Conservation (phyloP, 2,888 invertebrate species). For the Eupelmus urozonus region DNA sequence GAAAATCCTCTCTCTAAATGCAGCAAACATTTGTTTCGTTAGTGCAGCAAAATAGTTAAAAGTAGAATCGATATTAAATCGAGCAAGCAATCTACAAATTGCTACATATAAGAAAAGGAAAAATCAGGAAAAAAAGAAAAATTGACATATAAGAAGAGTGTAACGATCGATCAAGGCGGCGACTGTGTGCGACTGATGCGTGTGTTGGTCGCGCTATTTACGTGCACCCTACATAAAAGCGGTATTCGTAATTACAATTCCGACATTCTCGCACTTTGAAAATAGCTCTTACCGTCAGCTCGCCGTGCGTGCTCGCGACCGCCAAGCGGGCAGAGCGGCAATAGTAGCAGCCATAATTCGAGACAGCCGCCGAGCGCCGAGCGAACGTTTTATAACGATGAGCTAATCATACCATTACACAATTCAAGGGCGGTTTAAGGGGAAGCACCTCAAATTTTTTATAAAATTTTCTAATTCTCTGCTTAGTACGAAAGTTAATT, state of each 20-base stretch:
- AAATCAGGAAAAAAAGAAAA: neutral
- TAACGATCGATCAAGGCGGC: neutral
- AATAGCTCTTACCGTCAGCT: constrained; percentile 40
- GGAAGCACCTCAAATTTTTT: neutral
- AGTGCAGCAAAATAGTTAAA: too few relatives aligned
- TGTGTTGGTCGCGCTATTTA: constrained; percentile 3
- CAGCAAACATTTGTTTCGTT: too few relatives aligned
- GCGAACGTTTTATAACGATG: constrained; percentile 42
- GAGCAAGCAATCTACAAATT: neutral
- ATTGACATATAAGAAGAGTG: neutral
- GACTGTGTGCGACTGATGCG: neutral
- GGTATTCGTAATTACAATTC: constrained; percentile 49
- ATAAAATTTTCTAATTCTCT: too few relatives aligned
- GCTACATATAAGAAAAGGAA: neutral
- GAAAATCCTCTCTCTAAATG: too few relatives aligned
- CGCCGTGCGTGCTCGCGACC: neutral
- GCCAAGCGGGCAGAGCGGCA: neutral
- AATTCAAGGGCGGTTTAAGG: constrained; percentile 31
- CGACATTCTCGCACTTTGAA: constrained; percentile 47
- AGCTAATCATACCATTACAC: constrained; percentile 44
- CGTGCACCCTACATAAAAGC: constrained; percentile 21
- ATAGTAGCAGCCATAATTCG: constrained; percentile 18
- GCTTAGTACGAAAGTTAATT: too few relatives aligned
- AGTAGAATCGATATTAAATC: too few relatives aligned
- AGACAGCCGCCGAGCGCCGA: neutral